Percentiles rank a stretch among this genome's conserved stretches.
phyloP scores from a whole-genome alignment of 2,113 vertebrate genomes.

The Clinocottus analis region DNA sequence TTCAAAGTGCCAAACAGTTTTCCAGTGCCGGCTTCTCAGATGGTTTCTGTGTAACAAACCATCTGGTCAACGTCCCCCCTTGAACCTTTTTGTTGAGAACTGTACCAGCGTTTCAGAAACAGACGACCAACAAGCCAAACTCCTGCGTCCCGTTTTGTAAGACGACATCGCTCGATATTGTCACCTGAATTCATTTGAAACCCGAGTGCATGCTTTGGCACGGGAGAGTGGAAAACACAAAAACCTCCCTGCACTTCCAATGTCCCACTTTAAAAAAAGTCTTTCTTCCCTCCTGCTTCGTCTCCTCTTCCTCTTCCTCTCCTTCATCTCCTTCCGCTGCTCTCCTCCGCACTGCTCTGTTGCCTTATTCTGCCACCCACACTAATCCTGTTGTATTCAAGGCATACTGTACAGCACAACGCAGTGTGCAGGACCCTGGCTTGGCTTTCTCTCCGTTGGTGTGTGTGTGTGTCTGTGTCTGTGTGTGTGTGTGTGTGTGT shows the following conservation, averaged over 20 bases:
- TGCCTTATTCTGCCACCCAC: conserved; percentile 72
- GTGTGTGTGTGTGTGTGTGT: background rate
- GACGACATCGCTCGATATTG: background rate
- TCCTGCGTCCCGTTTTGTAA: too few relatives aligned
- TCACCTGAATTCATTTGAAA: conserved; percentile 43
- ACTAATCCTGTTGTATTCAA: conserved; percentile 69
- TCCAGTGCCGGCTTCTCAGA: background rate
- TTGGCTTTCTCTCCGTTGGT: conserved; percentile 28
- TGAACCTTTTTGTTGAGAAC: background rate
- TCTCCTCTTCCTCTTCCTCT: conserved; percentile 44
- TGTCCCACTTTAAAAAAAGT: conserved; percentile 16
- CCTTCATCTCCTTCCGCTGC: conserved; percentile 41
- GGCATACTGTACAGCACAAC: conserved; percentile 65
- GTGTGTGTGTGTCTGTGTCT: too few relatives aligned
- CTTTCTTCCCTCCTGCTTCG: conserved; percentile 5
- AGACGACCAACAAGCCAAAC: conserved; percentile 7
- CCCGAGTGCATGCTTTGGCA: conserved; percentile 47
- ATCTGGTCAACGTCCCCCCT: background rate
- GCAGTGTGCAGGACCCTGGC: conserved; percentile 67
- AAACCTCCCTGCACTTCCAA: conserved; percentile 41
- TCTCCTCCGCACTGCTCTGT: conserved; percentile 33
- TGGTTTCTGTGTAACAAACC: background rate
- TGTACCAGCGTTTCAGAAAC: background rate
- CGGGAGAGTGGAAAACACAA: conserved; percentile 2
- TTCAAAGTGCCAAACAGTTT: background rate